phyloP scores from a whole-genome alignment of 2,797 vertebrate species.

The Psittacula echo region DNA sequence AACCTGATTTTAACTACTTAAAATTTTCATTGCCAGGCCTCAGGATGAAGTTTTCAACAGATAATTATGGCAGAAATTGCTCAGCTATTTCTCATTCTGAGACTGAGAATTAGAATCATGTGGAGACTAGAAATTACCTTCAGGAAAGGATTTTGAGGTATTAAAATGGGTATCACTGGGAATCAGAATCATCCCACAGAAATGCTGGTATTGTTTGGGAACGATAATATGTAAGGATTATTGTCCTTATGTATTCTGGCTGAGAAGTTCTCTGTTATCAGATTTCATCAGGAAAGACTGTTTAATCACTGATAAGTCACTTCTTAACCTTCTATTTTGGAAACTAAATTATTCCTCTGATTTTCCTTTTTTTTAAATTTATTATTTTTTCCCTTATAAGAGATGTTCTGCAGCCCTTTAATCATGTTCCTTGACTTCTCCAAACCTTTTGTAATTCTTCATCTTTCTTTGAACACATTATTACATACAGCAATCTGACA shows the following conservation, averaged over 20 bases:
- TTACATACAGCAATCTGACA: background rate
- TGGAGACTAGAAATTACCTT: constrained; percentile 19
- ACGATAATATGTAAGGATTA: constrained; percentile 8
- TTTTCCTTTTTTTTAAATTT: background rate
- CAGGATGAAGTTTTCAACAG: constrained; percentile 22
- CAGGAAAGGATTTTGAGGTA: constrained; percentile 15
- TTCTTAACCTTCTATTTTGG: constrained; percentile 14
- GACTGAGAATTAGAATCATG: constrained; percentile 14
- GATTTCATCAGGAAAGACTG: constrained; percentile 1
- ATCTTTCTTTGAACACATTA: background rate
- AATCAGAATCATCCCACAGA: constrained; percentile 13
- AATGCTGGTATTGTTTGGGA: background rate
- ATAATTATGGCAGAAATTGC: constrained; percentile 10
- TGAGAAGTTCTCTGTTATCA: background rate
- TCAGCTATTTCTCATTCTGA: background rate
- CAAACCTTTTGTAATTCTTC: background rate
- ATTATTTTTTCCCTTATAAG: background rate
- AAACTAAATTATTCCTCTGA: background rate
- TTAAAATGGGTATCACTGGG: background rate
- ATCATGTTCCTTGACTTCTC: background rate
- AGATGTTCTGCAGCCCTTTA: background rate
- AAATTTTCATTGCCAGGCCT: background rate
- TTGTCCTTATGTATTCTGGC: background rate
- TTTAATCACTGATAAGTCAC: constrained; percentile 5
- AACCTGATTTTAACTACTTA: background rate